These are phyloP conservation scores for Fulica atra DNA, from an alignment of 2,113 vertebrate species.

Conservation along the genomic window DNA sequence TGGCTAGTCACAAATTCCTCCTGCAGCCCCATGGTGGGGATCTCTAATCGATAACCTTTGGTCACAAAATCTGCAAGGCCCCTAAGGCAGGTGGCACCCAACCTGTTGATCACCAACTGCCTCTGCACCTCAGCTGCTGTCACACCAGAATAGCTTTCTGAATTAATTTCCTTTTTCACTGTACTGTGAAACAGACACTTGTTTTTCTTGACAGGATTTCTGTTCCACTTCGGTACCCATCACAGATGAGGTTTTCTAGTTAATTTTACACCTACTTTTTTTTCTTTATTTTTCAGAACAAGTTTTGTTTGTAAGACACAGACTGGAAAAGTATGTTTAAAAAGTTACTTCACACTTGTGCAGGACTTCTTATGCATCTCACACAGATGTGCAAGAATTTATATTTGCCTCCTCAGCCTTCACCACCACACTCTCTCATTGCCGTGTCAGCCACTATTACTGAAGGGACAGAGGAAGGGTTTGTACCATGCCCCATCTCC, in stretches of 20 bases:
- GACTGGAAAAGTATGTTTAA: not conserved
- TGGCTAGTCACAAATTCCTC: not conserved
- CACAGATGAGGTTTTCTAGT: not conserved
- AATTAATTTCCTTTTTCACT: not conserved
- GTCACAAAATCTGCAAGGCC: not conserved
- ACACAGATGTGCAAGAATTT: not conserved
- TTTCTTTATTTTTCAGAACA: not conserved
- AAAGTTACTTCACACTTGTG: not conserved
- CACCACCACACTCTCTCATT: fast-evolving
- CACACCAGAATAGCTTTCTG: not conserved
- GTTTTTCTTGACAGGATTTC: not conserved
- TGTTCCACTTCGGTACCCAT: not conserved
- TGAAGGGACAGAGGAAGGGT: not conserved
- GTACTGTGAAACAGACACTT: not conserved
- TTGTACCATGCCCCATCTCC: not conserved
- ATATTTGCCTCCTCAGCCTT: not conserved
- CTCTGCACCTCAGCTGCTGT: not conserved
- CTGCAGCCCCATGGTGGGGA: fast-evolving
- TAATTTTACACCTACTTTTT: not conserved
- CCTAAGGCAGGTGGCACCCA: not conserved
- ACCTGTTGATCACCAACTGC: not conserved
- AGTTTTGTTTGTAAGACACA: not conserved
- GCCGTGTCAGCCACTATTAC: not conserved
- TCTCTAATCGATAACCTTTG: not conserved
- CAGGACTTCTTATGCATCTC: not conserved